A percentile compares a stretch with the other conserved stretches of the same genome.
Evolutionary conservation across 1,140 invertebrate genomes (phyloP).

Genomic region (Drosophila yakuba): DNA sequence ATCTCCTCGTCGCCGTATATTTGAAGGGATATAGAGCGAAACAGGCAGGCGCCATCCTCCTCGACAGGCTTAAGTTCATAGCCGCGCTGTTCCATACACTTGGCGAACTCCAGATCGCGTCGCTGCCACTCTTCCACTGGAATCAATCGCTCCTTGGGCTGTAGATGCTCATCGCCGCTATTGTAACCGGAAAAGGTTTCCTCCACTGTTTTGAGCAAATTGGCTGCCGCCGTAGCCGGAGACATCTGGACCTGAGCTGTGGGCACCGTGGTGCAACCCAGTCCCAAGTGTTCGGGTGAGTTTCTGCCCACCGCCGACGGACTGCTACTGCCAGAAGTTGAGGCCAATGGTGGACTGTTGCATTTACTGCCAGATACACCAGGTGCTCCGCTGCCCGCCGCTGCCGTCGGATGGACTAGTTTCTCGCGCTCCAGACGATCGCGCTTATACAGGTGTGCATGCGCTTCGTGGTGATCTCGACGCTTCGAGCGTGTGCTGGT

Average conservation of each 20-base stretch:
- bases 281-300: constrained; percentile 60
- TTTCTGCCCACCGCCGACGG: constrained; percentile 51
- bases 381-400: constrained; percentile 25
- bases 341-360: constrained; percentile 52
- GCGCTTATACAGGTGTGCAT: constrained; percentile 73
- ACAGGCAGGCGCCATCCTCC: constrained; percentile 97
- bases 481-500: constrained; percentile 74
- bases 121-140: constrained; percentile 87
- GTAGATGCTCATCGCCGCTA: constrained; percentile 91
- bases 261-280: constrained; percentile 26
- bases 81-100: constrained; percentile 89
- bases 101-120: constrained; percentile 90
- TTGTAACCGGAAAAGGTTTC: constrained; percentile 88
- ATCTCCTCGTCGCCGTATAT: constrained; percentile 97
- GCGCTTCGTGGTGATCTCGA: constrained; percentile 69
- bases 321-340: constrained; percentile 42
- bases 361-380: constrained; percentile 52
- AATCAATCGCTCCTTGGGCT: constrained; percentile 86
- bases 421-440: constrained; percentile 72
- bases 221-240: constrained; percentile 48
- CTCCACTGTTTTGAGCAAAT: constrained; percentile 74
- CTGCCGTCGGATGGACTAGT: constrained; percentile 54
- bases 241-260: constrained; percentile 43
- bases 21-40: constrained; percentile 96
- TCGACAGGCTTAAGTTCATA: constrained; percentile 95